Evolutionary conservation across 2,113 vertebrate species (phyloP), one percentile per base, ranked within the genome.

Genomic region (Petrocephalus microphthalmus): DNA sequence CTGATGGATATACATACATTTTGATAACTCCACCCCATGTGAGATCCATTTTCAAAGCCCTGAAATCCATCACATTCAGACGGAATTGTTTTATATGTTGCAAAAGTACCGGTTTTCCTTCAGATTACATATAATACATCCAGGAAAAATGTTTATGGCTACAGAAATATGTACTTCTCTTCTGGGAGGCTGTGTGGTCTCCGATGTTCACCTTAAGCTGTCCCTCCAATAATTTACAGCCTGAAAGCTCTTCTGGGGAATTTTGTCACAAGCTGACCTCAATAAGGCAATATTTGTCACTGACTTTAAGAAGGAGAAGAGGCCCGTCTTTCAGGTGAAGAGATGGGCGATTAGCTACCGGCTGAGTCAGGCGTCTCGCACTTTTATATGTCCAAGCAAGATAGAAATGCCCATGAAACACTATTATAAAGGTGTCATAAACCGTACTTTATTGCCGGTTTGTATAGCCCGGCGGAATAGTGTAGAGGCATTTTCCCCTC

Each of bases 381-480:
- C 93, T 92, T 94, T 93, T 93, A 91, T 91, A 88, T 91, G 92
- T 93, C 92, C 92, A 93, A 84, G 85, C 56, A 89, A 49, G 88
- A 90, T 92, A 92, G 91, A 94, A 93, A 93, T 93, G 89, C 91
- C 90, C 53, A 93, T 94, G 93, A 93, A 92, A 93, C 91, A 88
- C 91, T 88, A 93, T 93, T 94, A 91, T 83, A 25, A 3, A 92
- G 90, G 91, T 92, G 92, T 94, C 93, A 94, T 95, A 94, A 94
- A 94, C 92, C 91, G 91, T 92, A 89, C 91, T 94, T 95, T 94
- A 95, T 93, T 92, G 92, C 91, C 91, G 86, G 94, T 93, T 94
- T 94, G 92, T 94, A 92, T 93, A 94, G 93, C 92, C 92, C 89
- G 89, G 92, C 92, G 94, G 94, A 95, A 95, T 94, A 95, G 93